These are phyloP conservation scores for Branchellion lobata DNA, from an alignment of 2,888 invertebrate genomes.

Conservation along the genomic window DNA sequence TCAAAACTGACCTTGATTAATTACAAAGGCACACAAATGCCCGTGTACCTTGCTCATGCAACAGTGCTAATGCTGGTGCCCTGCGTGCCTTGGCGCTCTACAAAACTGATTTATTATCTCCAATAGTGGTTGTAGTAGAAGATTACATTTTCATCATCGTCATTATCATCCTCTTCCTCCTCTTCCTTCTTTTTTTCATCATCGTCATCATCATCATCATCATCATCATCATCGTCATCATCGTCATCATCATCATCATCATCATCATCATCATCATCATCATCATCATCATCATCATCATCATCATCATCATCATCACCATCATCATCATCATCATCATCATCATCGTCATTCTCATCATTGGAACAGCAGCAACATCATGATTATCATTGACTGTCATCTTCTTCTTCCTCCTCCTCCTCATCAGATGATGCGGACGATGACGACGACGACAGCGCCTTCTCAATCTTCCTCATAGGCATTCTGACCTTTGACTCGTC, in stretches of 20 bases:
- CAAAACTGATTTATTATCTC: too few species aligned
- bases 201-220: conserved; percentile 37
- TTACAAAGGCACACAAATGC: too few species aligned
- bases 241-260: conserved; percentile 40
- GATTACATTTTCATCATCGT: not conserved
- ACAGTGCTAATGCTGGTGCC: too few species aligned
- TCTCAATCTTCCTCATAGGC: conserved; percentile 16
- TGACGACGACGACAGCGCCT: conserved; percentile 9
- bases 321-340: conserved; percentile 41
- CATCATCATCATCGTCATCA: conserved; percentile 38
- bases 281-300: conserved; percentile 36
- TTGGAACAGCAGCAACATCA: conserved; percentile 24
- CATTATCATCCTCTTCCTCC: not conserved
- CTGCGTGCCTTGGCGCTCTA: too few species aligned
- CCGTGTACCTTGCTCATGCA: too few species aligned
- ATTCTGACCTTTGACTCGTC: not conserved
- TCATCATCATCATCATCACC: conserved; percentile 44
- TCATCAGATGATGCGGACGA: not conserved
- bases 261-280: conserved; percentile 39
- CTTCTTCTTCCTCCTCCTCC: not conserved
- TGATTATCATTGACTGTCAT: not conserved
- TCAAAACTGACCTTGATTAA: too few species aligned
- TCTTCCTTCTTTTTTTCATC: not conserved
- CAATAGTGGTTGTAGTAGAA: too few species aligned
- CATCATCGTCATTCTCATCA: not conserved